Evolutionary conservation across 2,113 vertebrate species (phyloP), one percentile per base, ranked within the genome.

Genomic region (Microtus pennsylvanicus): DNA sequence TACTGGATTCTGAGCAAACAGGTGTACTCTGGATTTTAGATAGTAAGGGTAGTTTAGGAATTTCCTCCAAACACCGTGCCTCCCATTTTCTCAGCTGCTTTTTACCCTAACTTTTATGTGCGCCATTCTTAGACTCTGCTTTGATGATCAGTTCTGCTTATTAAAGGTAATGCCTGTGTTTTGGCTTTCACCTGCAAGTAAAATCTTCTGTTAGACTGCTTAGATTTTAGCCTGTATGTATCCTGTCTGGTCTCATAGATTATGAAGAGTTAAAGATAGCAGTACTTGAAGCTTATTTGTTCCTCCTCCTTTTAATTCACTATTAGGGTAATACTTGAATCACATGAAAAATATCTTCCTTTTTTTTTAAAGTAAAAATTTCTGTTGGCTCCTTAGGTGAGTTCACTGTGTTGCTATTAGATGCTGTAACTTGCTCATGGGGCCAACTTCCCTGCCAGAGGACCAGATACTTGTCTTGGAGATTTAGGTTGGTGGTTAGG

Each of bases 401-500:
- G 65, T 85, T 89, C 70, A 67, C 42, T 75, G 35, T 78, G 42
- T 45, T 90, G 58, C 22, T 80, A 0, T 26, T 33, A 28, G 94
- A 26, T 89, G 86, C 24, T 78, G 30, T 75, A 50, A 72, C 88
- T 63, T 77, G 81, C 69, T 92, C 22, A 90, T 38, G 33, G 95
- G 87, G 67, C 90, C 58, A 94, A 8, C 85, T 89, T 95, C 35
- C 3, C 81, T 58, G 26, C 69, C 52, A 76, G n/a, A 96, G 90
- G 76, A 94, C 42, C n/a, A 87, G 69, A 89, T 85, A 77, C 92
- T 87, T 94, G 90, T 47, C 87, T 88, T 97, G 65, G 72, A 87
- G 88, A 90, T 96, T 76, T 78, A 78, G 65, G 58, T 93, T 96
- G 78, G 81, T 93, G 92, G 77, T 94, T 98, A 89, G n/a, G 85